phyloP scores from a whole-genome alignment of 2,797 vertebrate genomes.

The Enteromius mattozi region DNA sequence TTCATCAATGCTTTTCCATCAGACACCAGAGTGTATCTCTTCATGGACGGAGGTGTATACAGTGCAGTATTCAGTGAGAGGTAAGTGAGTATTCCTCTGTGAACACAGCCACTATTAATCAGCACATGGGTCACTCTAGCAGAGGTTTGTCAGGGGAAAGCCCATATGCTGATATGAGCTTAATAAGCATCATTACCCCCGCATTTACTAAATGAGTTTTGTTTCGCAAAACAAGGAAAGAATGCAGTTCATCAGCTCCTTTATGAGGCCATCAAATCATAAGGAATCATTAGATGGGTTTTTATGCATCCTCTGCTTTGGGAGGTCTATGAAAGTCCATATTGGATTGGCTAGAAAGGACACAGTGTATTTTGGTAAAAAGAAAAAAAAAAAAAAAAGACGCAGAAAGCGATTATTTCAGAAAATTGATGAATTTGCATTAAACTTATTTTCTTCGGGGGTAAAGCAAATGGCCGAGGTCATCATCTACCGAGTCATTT shows the following conservation, averaged over 20 bases:
- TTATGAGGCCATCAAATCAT: constrained; percentile 55
- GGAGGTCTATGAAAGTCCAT: constrained; percentile 5
- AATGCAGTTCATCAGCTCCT: constrained; percentile 60
- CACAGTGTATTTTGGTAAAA: constrained; percentile 50
- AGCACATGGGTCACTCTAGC: constrained; percentile 39
- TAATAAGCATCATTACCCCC: constrained; percentile 62
- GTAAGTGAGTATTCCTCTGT: neutral
- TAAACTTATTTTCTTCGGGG: constrained; percentile 63
- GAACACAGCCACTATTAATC: constrained; percentile 30
- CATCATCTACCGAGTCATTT: constrained; percentile 69
- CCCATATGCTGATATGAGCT: constrained; percentile 56
- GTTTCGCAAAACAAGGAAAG: constrained; percentile 52
- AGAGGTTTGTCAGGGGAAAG: constrained; percentile 51
- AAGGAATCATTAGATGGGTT: constrained; percentile 49
- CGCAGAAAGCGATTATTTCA: constrained; percentile 66
- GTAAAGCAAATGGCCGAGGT: constrained; percentile 71
- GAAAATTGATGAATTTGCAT: constrained; percentile 64
- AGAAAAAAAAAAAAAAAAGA: constrained; percentile 61
- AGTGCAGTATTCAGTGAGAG: neutral
- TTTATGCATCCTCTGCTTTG: constrained; percentile 34
- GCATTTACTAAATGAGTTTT: constrained; percentile 63
- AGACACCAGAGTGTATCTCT: constrained; percentile 5
- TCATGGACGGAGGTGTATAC: neutral
- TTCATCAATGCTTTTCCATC: neutral
- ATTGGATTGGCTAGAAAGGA: neutral